Conservation (phyloP, 2,888 invertebrate genomes). For the Sphaerophoria rueppellii region DNA sequence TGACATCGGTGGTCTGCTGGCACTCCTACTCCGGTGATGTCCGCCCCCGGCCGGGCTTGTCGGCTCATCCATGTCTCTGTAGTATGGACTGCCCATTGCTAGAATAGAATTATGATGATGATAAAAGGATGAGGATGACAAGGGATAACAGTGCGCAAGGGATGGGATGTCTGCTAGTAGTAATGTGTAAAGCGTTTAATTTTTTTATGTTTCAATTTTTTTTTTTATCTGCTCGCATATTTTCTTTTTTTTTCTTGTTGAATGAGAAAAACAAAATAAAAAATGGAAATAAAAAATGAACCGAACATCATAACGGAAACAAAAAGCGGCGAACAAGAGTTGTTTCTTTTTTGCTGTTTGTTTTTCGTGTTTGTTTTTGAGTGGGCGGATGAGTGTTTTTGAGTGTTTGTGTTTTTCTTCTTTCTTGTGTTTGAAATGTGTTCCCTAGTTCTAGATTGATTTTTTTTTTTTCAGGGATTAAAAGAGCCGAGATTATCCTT, state of each 20-base stretch:
- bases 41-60: slow-evolving; percentile 93
- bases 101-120: slow-evolving; percentile 83
- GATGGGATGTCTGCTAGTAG: slow-evolving; percentile 72
- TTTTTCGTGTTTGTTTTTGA: slow-evolving; percentile 53
- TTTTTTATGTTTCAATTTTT: slow-evolving; percentile 60
- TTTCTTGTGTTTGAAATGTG: slow-evolving; percentile 11
- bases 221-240: slow-evolving; percentile 35
- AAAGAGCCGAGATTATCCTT: slow-evolving; percentile 58
- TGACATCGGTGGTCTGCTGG: slow-evolving; percentile 87
- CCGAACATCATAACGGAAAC: slow-evolving; percentile 66
- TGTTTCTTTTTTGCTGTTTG: slow-evolving; percentile 60
- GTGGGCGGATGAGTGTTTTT: slow-evolving; percentile 68
- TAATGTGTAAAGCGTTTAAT: slow-evolving; percentile 72
- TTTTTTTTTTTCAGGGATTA: slow-evolving; percentile 21
- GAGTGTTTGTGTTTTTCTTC: slow-evolving; percentile 37
- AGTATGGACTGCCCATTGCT: slow-evolving; percentile 86
- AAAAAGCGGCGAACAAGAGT: slow-evolving; percentile 70
- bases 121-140: slow-evolving; percentile 81
- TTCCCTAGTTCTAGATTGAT: slow-evolving; percentile 31
- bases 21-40: slow-evolving; percentile 91
- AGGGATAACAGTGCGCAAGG: slow-evolving; percentile 78
- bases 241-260: slow-evolving; percentile 54
- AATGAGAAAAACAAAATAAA: slow-evolving; percentile 74
- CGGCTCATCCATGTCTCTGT: slow-evolving; percentile 91
- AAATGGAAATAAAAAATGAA: slow-evolving; percentile 52